Base-by-base conservation (phyloP, 2,113 vertebrate genomes). In the Prionailurus viverrinus region DNA sequence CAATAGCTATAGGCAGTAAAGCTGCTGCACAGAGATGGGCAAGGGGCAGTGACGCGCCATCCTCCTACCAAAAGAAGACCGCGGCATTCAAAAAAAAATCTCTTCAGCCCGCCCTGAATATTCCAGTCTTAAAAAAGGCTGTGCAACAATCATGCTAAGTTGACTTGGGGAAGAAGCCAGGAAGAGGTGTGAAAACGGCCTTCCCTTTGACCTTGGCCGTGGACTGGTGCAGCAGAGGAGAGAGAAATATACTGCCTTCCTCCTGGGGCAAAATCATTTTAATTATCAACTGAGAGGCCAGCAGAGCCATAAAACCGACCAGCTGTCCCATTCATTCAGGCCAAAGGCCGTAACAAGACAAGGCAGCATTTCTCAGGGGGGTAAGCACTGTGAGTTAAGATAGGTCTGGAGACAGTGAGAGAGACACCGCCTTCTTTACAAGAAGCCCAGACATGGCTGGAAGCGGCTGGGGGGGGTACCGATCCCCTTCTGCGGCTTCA, bases 251-350 rank as follows among this genome's bases (percentile, higher is more conserved):
- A 85, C 33, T 53, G 53, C 45, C 91, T 90, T 97, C 51, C 55
- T 96, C 74, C 94, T 91, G 82, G 92, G 97, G 19, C 94, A 97
- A 98, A 91, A 95, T 31, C 84, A 90, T 96, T 98, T 97, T 97
- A 97, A 98, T 98, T 97, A 97, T 78, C 96, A 61, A 71, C 76
- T 74, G 71, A 96, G 88, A 91, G 55, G 92, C 97, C 93, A 98
- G 95, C 93, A 98, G 98, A 98, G 95, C 95, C 97, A 98, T 93
- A 97, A 98, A 97, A 97, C 69, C 97, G 69, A 73, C 79, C 29
- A 10, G 97, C 96, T 98, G 97, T 98, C 97, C 83, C 96, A 89
- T 94, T 96, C 88, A 68, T 98, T 98, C 97, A 98, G 63, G 95
- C 97, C 93, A 97, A 68, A 98, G 71, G 97, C 98, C 88, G 84